These are phyloP conservation scores for Crotalus tigris DNA, from an alignment of 2,113 vertebrate species.

Conservation along the genomic window DNA sequence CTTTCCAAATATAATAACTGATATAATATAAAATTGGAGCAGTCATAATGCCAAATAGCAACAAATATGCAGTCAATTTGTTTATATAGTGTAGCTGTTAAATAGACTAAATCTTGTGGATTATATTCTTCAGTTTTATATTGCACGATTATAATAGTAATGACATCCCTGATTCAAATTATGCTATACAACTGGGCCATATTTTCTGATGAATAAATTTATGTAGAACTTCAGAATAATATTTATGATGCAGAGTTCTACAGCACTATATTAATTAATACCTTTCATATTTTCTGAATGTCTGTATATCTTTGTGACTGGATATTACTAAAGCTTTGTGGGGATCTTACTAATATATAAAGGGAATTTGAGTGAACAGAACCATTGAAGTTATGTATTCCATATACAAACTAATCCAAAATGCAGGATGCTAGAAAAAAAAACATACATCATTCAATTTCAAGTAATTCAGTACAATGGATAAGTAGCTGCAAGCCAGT, in stretches of 20 bases:
- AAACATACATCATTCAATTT: background rate
- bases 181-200: background rate
- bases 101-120: background rate
- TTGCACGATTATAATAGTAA: background rate
- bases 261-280: background rate
- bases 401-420: background rate
- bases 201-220: background rate
- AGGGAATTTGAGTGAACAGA: background rate
- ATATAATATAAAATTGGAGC: background rate
- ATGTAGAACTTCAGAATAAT: background rate
- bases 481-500: background rate
- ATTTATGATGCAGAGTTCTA: background rate
- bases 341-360: background rate
- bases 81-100: background rate
- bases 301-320: background rate
- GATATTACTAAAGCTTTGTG: background rate
- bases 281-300: background rate
- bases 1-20: background rate
- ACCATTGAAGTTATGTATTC: background rate
- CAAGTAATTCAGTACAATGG: background rate
- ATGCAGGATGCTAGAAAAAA: background rate
- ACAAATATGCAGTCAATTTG: background rate
- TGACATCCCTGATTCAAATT: background rate
- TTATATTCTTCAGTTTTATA: background rate
- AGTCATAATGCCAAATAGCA: background rate